phyloP scores from a whole-genome alignment of 2,113 vertebrate species.

The Lipotes vexillifer region DNA sequence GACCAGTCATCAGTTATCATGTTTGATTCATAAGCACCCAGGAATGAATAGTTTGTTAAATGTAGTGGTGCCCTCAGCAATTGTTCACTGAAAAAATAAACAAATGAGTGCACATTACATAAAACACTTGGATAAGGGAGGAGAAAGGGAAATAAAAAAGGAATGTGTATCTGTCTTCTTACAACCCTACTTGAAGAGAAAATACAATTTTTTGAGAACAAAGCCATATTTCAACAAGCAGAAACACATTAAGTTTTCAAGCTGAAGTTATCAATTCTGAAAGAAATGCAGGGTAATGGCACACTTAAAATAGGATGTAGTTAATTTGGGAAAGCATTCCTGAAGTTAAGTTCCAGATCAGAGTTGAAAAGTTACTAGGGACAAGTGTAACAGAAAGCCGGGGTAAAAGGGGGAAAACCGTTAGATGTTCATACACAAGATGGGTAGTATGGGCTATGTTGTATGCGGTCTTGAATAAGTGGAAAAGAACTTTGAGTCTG shows the following conservation, averaged over 20 bases:
- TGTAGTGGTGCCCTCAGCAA: not conserved
- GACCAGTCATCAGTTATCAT: not conserved
- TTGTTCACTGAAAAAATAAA: not conserved
- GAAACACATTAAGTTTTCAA: not conserved
- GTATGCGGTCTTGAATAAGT: not conserved
- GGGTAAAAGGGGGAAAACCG: not conserved
- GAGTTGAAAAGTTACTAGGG: not conserved
- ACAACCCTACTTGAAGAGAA: not conserved
- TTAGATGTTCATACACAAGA: not conserved
- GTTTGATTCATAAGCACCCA: not conserved
- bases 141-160: not conserved
- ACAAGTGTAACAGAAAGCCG: not conserved
- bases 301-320: not conserved
- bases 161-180: not conserved
- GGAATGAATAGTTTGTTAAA: not conserved
- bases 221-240: conserved; percentile 11
- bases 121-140: not conserved
- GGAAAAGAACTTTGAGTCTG: not conserved
- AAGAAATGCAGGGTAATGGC: not conserved
- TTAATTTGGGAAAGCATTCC: not conserved
- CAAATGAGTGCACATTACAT: not conserved
- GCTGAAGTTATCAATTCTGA: not conserved
- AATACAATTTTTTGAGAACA: not conserved
- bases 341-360: not conserved
- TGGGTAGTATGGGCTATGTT: not conserved